phyloP scores from a whole-genome alignment of 2,888 invertebrate genomes.

The Serrognathus titanus region DNA sequence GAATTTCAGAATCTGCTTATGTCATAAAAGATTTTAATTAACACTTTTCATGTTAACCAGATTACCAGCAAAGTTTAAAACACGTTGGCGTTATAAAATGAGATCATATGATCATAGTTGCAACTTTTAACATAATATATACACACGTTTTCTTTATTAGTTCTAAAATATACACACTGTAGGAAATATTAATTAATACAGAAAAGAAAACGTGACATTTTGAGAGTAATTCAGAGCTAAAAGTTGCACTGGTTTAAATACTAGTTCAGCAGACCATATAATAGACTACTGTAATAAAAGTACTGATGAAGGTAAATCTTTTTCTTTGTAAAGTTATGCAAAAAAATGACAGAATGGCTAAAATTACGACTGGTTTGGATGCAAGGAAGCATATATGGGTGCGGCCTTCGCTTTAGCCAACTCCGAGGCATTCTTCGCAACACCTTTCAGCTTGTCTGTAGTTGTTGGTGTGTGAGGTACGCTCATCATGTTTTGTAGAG shows the following conservation, averaged over 20 bases:
- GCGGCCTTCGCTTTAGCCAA: constrained; percentile 65
- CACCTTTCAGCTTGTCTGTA: constrained; percentile 65
- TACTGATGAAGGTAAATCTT: neutral
- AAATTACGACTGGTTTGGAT: constrained; percentile 44
- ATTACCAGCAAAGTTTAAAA: too few species aligned
- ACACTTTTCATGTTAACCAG: too few species aligned
- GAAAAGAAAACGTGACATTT: too few species aligned
- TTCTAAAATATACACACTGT: neutral
- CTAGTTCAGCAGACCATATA: neutral
- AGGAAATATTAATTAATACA: neutral
- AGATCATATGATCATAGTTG: too few species aligned
- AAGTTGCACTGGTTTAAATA: too few species aligned
- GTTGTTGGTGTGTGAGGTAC: constrained; percentile 40
- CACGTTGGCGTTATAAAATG: too few species aligned
- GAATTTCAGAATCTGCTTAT: too few species aligned
- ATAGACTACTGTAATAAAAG: neutral
- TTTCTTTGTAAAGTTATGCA: neutral
- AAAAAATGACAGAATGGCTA: neutral
- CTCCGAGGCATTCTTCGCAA: constrained; percentile 77
- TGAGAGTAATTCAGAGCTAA: too few species aligned
- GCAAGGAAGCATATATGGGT: constrained; percentile 47
- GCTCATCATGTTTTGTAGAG: constrained; percentile 45
- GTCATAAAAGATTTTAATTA: too few species aligned
- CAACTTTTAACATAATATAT: too few species aligned
- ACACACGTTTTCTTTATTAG: too few species aligned